Base-by-base conservation (phyloP, 2,113 vertebrate genomes). In the Anseranas semipalmata region DNA sequence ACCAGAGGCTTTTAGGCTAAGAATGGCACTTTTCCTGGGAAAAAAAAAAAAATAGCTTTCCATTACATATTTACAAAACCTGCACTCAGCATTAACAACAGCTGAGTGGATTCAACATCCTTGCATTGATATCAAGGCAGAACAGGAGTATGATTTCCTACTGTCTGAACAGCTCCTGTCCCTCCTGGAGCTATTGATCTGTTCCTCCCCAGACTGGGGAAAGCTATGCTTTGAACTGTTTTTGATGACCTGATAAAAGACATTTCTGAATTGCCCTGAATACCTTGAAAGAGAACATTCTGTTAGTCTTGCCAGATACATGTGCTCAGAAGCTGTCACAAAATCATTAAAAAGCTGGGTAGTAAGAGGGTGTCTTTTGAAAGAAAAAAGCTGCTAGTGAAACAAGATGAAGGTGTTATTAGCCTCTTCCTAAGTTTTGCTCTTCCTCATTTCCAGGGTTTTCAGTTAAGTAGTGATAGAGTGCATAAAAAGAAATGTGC, bases 171-270 rank as follows among this genome's bases (percentile, higher is more conserved):
- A 82, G 55, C 27, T 85, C 62, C 55, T 74, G 10, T 33, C 43
- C 37, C 48, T 83, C n/a, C 53, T 86, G 39, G 30, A 94, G 59
- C 14, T 45, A 25, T 45, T 86, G 62, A 71, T 75, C 22, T 88
- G n/a, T 58, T 71, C 7, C 14, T 58, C 56, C 25, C 53, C 16
- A 76, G 25, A 35, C 12, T 53, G 67, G 68, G 39, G 14, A 91
- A 68, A 91, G 39, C 33, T 68, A 18, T 48, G 25, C 80, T 95
- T 94, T 94, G 87, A 89, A 80, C 52, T 79, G n/a, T 1, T 83
- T 94, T 71, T 93, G 75, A 94, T 65, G 48, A 91, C 35, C 45
- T 86, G 75, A 83, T 84, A n/a, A 90, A 83, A 83, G 81, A 68
- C 9, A 87, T 80, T 91, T 91, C 58, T 72, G 62, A 80, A 65